Conservation (phyloP, 2,888 invertebrate genomes). For the Archaeoteleia sp. region DNA sequence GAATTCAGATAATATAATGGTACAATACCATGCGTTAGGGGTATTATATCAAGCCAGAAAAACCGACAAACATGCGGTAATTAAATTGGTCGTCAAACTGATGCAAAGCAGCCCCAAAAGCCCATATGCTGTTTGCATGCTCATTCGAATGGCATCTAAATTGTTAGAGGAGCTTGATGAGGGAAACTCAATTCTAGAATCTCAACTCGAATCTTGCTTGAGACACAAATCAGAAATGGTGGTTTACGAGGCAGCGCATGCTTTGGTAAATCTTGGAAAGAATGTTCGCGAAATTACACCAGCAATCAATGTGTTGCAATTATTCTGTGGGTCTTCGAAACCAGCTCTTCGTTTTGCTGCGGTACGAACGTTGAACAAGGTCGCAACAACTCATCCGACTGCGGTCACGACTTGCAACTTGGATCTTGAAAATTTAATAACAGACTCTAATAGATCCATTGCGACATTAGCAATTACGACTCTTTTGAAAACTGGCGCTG, state of each 20-base stretch:
- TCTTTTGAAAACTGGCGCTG: conserved; percentile 97
- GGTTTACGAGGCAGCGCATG: conserved; percentile 98
- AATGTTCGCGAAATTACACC: conserved; percentile 93
- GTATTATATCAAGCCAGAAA: conserved; percentile 95
- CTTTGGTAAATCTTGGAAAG: conserved; percentile 92
- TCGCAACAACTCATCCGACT: conserved; percentile 96
- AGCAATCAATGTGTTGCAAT: conserved; percentile 96
- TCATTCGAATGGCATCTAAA: conserved; percentile 95
- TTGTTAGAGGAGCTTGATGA: conserved; percentile 93
- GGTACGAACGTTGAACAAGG: conserved; percentile 95
- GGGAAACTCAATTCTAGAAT: conserved; percentile 85
- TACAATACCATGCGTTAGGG: conserved; percentile 98
- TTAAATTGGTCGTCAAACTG: conserved; percentile 94
- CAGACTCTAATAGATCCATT: conserved; percentile 97
- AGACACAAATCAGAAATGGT: conserved; percentile 99
- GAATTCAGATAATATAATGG: conserved; percentile 91
- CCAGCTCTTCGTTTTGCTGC: conserved; percentile 97
- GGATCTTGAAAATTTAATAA: conserved; percentile 97
- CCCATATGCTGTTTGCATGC: conserved; percentile 95
- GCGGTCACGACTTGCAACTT: conserved; percentile 98
- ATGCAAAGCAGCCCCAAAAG: conserved; percentile 90
- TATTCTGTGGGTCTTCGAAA: conserved; percentile 98
- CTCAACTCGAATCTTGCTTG: conserved; percentile 94
- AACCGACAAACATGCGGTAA: conserved; percentile 95
- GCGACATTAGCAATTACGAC: conserved; percentile 99